Evolutionary conservation across 2,888 invertebrate genomes (phyloP), one percentile per base, ranked within the genome.

Genomic region (Plagiodera versicolora): DNA sequence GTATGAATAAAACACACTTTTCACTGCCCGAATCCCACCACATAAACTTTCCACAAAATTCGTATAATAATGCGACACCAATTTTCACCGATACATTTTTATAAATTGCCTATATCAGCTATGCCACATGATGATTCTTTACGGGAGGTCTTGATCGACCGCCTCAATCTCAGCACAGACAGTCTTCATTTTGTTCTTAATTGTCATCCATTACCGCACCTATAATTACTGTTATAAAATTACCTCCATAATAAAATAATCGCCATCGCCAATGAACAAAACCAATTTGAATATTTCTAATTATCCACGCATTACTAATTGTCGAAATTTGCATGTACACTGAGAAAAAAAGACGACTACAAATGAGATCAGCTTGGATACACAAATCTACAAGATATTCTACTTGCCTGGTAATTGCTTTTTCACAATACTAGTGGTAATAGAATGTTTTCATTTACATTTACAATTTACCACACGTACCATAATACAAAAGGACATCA

Each of bases 231-330:
- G 20, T n/a, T 44, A 44, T 44, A 53, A 44, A 53, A 53, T 53
- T 44, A 53, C 53, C 44, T 24, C 44, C 20, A 53, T 53, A 53
- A 53, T 24, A 44, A 44, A 28, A 39, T 39, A 44, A 53, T 53
- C 28, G 24, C 44, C 53, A 53, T 53, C 28, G 24, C 44, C 53
- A 17, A 53, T 53, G 53, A 53, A 44, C 53, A 24, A 24, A 44
- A 28, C 24, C 53, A 44, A 44, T 53, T 53, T 53, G 53, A 53
- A 53, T 53, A 53, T 53, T 44, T 53, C 53, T 53, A 53, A 53
- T 53, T 53, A 53, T 39, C 44, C 44, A 16, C 53, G 45, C 53
- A 9, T 16, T 44, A 52, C 39, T 52, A 16, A 53, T 53, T 53
- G 44, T 44, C 53, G 10, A 53, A 53, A 53, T 53, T 53, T 53